Evolutionary conservation across 2,113 vertebrate genomes (phyloP).

Genomic region (Podocnemis expansa): DNA sequence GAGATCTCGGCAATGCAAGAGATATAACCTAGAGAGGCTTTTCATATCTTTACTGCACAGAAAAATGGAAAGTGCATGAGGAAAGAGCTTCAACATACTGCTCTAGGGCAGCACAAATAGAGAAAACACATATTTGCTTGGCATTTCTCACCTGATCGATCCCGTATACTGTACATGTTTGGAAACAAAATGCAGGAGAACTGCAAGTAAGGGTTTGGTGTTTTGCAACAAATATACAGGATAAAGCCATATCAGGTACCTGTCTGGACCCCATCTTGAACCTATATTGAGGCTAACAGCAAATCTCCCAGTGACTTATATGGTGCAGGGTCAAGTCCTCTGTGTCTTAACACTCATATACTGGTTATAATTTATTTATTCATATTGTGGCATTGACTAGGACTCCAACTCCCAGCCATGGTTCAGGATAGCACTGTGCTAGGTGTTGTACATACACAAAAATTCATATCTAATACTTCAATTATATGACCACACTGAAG

Average conservation of each 20-base stretch:
- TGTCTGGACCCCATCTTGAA: neutral
- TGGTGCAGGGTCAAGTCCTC: neutral
- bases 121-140: neutral
- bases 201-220: neutral
- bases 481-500: neutral
- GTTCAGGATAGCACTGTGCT: neutral
- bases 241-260: neutral
- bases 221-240: neutral
- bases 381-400: neutral
- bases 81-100: slow-evolving; percentile 7
- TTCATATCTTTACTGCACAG: neutral
- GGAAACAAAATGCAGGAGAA: neutral
- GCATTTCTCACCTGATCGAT: neutral
- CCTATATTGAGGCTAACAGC: neutral
- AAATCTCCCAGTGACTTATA: neutral
- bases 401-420: neutral
- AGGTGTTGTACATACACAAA: neutral
- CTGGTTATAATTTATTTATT: neutral
- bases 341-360: neutral
- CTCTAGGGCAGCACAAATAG: neutral
- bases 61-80: neutral
- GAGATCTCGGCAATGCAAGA: neutral
- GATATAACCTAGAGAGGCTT: neutral
- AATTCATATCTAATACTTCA: neutral
- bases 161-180: neutral